These are phyloP conservation scores for Delia radicum DNA, from an alignment of 1,140 invertebrate species.

Conservation along the genomic window DNA sequence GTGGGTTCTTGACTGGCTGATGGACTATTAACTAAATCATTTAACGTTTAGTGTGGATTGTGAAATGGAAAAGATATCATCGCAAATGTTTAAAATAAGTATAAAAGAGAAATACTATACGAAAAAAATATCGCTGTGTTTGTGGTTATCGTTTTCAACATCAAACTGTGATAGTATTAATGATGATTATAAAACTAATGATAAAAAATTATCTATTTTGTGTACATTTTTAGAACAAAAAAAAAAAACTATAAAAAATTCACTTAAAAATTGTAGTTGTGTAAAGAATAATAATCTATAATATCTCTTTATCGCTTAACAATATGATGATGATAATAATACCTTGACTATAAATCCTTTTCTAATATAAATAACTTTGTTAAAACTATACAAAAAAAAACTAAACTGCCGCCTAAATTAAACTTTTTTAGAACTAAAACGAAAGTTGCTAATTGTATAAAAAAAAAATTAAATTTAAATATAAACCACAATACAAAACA, in stretches of 20 bases:
- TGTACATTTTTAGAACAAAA: neutral
- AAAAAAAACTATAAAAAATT: neutral
- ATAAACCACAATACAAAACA: constrained; percentile 32
- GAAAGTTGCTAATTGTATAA: neutral
- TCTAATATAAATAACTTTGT: neutral
- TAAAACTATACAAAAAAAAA: neutral
- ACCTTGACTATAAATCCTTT: neutral
- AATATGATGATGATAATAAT: neutral
- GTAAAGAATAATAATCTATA: neutral
- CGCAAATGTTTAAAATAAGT: neutral
- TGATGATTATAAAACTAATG: neutral
- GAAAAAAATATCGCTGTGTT: neutral
- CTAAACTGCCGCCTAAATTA: neutral
- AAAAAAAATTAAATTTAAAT: neutral
- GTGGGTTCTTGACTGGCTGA: too few relatives aligned
- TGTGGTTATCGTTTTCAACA: neutral
- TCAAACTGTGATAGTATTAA: neutral
- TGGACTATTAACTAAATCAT: constrained; percentile 32
- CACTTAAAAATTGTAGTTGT: neutral
- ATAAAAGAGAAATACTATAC: too few relatives aligned
- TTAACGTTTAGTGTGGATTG: constrained; percentile 42
- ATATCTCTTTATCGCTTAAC: neutral
- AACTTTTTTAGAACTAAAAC: neutral
- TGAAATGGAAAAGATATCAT: constrained; percentile 43
- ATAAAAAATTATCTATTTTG: neutral